These are phyloP conservation scores for Apocrypta bakeri DNA, from an alignment of 1,140 invertebrate genomes.

Conservation along the genomic window DNA sequence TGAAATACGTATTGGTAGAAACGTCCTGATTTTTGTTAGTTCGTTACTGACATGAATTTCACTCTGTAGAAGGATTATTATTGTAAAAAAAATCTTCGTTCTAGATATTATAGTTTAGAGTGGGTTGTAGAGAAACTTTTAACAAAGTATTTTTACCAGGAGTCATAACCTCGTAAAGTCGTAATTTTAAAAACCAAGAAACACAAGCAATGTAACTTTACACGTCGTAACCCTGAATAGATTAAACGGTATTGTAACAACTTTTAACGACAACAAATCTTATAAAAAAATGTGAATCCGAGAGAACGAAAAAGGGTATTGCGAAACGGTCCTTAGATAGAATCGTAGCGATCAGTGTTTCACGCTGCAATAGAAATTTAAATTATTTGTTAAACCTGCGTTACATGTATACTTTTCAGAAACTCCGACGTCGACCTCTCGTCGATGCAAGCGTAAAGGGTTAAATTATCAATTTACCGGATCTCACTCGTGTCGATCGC, in stretches of 20 bases:
- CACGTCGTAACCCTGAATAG: background rate
- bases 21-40: conserved; percentile 11
- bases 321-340: background rate
- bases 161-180: conserved; percentile 11
- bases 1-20: background rate
- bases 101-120: conserved; percentile 1
- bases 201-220: conserved; percentile 21
- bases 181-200: conserved; percentile 5
- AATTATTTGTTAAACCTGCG: conserved; percentile 33
- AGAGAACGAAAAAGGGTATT: background rate
- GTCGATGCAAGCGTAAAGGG: background rate
- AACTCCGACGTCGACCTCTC: conserved; percentile 4
- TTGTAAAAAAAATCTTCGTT: background rate
- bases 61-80: background rate
- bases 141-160: conserved; percentile 22
- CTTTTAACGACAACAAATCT: conserved; percentile 12
- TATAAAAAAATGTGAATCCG: background rate
- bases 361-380: conserved; percentile 7
- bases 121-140: conserved; percentile 3
- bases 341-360: conserved; percentile 9
- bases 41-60: background rate
- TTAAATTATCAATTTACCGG: conserved; percentile 54
- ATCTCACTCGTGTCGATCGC: conserved; percentile 52
- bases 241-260: background rate
- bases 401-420: background rate